phyloP scores from a whole-genome alignment of 2,797 vertebrate species.

The Champsocephalus esox region DNA sequence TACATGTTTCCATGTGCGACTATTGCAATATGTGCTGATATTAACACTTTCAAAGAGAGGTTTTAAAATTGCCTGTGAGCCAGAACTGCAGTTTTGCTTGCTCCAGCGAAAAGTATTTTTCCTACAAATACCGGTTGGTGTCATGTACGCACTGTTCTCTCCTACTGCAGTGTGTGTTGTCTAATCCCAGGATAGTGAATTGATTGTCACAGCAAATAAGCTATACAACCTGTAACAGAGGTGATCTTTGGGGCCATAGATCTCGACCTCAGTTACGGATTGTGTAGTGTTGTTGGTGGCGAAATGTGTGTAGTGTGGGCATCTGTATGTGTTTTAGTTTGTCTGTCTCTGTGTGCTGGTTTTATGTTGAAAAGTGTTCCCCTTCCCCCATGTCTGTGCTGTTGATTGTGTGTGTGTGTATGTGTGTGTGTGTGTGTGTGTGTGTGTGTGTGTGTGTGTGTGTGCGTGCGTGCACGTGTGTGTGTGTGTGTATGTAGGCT shows the following conservation, averaged over 20 bases:
- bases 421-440: no score
- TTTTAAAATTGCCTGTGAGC: constrained; percentile 25
- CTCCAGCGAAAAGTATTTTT: constrained; percentile 15
- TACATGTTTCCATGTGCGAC: constrained; percentile 22
- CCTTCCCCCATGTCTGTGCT: no score
- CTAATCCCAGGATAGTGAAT: constrained; percentile 19
- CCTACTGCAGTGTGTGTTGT: not conserved
- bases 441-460: no score
- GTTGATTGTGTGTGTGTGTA: no score
- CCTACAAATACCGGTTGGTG: constrained; percentile 5
- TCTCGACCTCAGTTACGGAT: no score
- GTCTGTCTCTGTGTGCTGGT: no score
- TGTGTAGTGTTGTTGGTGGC: no score
- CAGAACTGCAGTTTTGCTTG: constrained; percentile 31
- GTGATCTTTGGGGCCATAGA: no score
- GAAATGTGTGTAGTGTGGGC: no score
- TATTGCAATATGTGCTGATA: constrained; percentile 37
- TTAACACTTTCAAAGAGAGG: constrained; percentile 28
- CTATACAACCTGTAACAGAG: constrained; percentile 1
- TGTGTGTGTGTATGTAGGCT: no score
- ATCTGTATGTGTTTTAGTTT: no score
- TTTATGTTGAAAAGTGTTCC: no score
- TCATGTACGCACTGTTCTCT: constrained; percentile 20
- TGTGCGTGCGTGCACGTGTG: rapidly evolving
- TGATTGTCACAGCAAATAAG: constrained; percentile 24